A percentile compares a stretch with the other conserved stretches of the same genome.
phyloP scores from a whole-genome alignment of 2,113 vertebrate species.

The Cryptomyrus ogoouensis region DNA sequence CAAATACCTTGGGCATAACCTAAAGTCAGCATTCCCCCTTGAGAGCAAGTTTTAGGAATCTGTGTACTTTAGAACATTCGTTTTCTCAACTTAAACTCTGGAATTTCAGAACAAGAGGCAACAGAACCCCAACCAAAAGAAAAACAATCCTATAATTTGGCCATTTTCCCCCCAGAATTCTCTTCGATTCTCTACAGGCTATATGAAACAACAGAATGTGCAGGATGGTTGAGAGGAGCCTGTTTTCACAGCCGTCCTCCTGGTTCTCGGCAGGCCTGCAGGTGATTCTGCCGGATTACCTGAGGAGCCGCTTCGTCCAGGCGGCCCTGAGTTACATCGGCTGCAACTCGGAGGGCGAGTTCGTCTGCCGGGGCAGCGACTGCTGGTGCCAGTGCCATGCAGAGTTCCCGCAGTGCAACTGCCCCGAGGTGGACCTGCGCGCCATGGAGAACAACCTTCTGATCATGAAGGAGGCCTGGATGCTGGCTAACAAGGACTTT shows the following conservation, averaged over 20 bases:
- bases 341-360: constrained; percentile 82
- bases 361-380: constrained; percentile 76
- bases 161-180: neutral
- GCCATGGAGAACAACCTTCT: constrained; percentile 77
- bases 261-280: constrained; percentile 72
- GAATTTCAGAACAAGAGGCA: neutral
- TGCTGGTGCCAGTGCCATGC: constrained; percentile 84
- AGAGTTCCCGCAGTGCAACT: constrained; percentile 82
- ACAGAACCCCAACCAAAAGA: neutral
- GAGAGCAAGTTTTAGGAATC: neutral
- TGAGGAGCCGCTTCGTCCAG: constrained; percentile 76
- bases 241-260: neutral
- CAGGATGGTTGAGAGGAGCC: neutral
- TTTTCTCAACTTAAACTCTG: neutral
- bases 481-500: constrained; percentile 73
- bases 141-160: neutral
- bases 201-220: neutral
- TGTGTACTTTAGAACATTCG: neutral
- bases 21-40: neutral
- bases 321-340: constrained; percentile 90
- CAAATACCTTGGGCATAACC: neutral
- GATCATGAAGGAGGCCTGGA: constrained; percentile 71
- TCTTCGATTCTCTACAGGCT: neutral
- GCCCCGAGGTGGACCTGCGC: constrained; percentile 76
- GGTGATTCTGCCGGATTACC: constrained; percentile 77